Evolutionary conservation across 2,888 invertebrate genomes (phyloP), one percentile per base, ranked within the genome.

Genomic region (Andrena haemorrhoa): DNA sequence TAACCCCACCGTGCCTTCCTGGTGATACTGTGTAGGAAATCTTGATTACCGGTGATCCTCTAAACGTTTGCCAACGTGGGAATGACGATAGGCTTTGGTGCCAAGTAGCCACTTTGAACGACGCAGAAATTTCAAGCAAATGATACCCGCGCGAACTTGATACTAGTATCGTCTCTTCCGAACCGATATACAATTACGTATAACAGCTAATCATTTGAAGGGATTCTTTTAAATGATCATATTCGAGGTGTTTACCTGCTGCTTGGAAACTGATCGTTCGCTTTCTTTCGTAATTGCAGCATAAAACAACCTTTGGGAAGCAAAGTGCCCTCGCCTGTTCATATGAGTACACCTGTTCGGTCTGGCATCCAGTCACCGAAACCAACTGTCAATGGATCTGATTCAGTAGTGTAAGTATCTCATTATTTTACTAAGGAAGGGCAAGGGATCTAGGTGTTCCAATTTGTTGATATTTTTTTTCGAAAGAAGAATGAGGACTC

Each of bases 341-440:
- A 93, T 83, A 90, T 93, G 69, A 89, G 85, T 63, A 91, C 92
- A 64, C 92, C 93, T 63, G 90, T 86, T 56, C 90, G 93, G 86
- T 93, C 94, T 23, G 93, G 93, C 68, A 91, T 94, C 74, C 94
- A 93, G 80, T 93, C 93, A 12, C 94, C 94, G 41, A 93, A 94
- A 88, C 92, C 93, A 41, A 90, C 90, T 41, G 85, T 93, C 73
- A 94, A 93, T 85, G 93, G 93, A 79, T 91, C 92, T 35, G 93
- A 93, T 85, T 86, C 90, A 64, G 73, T 90, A 56, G 84, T 84
- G 92, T 93, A 84, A 92, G 92, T 91, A 65, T 66, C 60, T 10
- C 10, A 56, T 10, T 26, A 10, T 56, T 56, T 60, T 8, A 10
- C 16, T 51, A 35, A 35, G 35, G 35, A 35, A 0, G 2, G 10